Conservation (phyloP, 2,113 vertebrate genomes). For the Butorides virescens region DNA sequence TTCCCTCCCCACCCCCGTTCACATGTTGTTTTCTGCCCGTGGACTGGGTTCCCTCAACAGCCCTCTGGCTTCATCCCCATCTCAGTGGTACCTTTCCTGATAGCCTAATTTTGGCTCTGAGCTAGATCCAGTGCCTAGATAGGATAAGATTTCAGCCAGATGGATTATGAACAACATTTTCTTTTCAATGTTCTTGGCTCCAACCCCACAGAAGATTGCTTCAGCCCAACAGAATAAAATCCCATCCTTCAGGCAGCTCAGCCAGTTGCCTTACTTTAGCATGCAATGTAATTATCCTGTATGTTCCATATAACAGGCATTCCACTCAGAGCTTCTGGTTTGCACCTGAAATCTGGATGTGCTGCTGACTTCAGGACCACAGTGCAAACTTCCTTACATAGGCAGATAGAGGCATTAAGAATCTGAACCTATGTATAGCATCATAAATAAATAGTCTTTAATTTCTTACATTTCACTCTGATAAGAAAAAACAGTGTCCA, state of each 20-base stretch:
- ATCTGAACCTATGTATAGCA: background rate
- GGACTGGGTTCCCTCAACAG: background rate
- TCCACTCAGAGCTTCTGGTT: background rate
- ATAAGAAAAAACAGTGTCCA: background rate
- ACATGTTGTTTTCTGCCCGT: background rate
- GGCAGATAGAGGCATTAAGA: background rate
- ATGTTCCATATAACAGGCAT: background rate
- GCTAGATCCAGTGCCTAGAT: background rate
- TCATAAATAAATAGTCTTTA: background rate
- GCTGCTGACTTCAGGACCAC: background rate
- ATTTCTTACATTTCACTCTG: background rate
- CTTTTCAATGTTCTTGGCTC: slow-evolving; percentile 13
- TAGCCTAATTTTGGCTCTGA: slow-evolving; percentile 10
- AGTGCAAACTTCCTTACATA: background rate
- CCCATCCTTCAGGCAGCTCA: background rate
- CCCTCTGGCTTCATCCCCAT: background rate
- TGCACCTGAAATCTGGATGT: background rate
- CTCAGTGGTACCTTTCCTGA: background rate
- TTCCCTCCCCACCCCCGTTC: background rate
- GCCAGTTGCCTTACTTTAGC: background rate
- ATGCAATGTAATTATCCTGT: background rate
- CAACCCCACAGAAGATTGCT: background rate
- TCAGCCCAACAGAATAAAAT: background rate
- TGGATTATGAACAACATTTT: slow-evolving; percentile 29
- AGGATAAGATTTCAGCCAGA: slow-evolving; percentile 29